Conservation (phyloP, 2,888 invertebrate species). For the Darwinula stevensoni region DNA sequence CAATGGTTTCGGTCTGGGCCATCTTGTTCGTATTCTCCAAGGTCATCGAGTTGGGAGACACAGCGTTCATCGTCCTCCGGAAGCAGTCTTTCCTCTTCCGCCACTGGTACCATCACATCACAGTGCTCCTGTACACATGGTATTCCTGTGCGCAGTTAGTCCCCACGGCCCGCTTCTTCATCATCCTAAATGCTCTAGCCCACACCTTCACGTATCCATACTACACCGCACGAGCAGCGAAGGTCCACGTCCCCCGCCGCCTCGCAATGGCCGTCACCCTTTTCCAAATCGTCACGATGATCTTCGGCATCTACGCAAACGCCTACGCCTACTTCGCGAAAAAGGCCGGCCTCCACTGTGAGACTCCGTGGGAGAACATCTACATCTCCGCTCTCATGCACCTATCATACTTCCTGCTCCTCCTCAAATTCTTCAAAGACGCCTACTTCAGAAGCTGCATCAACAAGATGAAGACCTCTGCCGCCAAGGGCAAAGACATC, state of each 20-base stretch:
- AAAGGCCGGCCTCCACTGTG: conserved; percentile 39
- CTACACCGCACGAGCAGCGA: conserved; percentile 56
- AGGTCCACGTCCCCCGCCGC: conserved; percentile 30
- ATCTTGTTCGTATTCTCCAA: conserved; percentile 91
- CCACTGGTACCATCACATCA: conserved; percentile 92
- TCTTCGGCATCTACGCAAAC: conserved; percentile 66
- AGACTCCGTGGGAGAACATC: conserved; percentile 54
- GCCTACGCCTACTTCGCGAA: conserved; percentile 43
- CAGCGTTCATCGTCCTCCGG: conserved; percentile 45
- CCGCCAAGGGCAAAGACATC: no score
- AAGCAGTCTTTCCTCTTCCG: conserved; percentile 80
- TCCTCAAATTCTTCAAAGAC: conserved; percentile 79
- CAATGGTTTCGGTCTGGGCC: conserved; percentile 89
- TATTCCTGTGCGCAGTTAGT: conserved; percentile 37
- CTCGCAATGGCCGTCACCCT: conserved; percentile 72
- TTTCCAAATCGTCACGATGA: conserved; percentile 73
- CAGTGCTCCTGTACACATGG: conserved; percentile 77
- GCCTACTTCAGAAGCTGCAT: no score
- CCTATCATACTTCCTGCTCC: conserved; percentile 70
- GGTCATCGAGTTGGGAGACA: conserved; percentile 81
- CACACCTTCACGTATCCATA: conserved; percentile 76
- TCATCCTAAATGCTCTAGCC: conserved; percentile 77
- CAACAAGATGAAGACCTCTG: no score
- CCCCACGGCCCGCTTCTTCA: conserved; percentile 41
- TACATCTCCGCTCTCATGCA: conserved; percentile 77